Conservation (phyloP, 2,888 invertebrate species). For the Ellobium chinense region DNA sequence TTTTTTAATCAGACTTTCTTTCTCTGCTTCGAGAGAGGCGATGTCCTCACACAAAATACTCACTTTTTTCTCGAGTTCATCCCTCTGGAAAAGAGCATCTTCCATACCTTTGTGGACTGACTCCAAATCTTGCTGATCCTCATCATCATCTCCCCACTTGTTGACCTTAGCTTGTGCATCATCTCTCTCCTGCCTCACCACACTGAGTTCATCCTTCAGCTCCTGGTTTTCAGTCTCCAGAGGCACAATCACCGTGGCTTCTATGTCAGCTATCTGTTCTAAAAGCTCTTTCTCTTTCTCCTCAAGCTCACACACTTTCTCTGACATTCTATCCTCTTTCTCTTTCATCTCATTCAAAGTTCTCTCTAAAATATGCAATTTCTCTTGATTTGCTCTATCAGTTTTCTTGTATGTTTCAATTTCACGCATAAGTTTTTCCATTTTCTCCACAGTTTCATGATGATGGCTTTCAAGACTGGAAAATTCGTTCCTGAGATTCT, state of each 20-base stretch:
- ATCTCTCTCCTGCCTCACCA: slow-evolving; percentile 40
- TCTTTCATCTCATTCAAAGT: slow-evolving; percentile 29
- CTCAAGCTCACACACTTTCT: slow-evolving; percentile 36
- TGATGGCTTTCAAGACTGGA: slow-evolving; percentile 10
- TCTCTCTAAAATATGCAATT: slow-evolving; percentile 35
- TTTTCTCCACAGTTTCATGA: background rate
- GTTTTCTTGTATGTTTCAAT: slow-evolving; percentile 30
- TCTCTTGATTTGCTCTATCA: slow-evolving; percentile 24
- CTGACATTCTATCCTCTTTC: slow-evolving; percentile 9
- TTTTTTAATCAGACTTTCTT: slow-evolving; percentile 52
- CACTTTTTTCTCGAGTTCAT: slow-evolving; percentile 46
- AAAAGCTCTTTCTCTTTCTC: slow-evolving; percentile 45
- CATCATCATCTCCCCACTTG: slow-evolving; percentile 46
- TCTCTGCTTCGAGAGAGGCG: slow-evolving; percentile 42
- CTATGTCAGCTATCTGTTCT: slow-evolving; percentile 51
- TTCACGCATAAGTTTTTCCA: slow-evolving; percentile 19
- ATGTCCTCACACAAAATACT: slow-evolving; percentile 35
- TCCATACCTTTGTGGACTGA: slow-evolving; percentile 33
- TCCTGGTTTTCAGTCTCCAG: slow-evolving; percentile 51
- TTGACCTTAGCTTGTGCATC: slow-evolving; percentile 37
- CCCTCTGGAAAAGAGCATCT: slow-evolving; percentile 38
- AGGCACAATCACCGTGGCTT: slow-evolving; percentile 49
- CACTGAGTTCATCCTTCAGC: slow-evolving; percentile 47
- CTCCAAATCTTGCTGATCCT: slow-evolving; percentile 41
- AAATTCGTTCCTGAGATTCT: background rate